Evolutionary conservation across 2,888 invertebrate species (phyloP).

Genomic region (Dorcus parallelipipedus): DNA sequence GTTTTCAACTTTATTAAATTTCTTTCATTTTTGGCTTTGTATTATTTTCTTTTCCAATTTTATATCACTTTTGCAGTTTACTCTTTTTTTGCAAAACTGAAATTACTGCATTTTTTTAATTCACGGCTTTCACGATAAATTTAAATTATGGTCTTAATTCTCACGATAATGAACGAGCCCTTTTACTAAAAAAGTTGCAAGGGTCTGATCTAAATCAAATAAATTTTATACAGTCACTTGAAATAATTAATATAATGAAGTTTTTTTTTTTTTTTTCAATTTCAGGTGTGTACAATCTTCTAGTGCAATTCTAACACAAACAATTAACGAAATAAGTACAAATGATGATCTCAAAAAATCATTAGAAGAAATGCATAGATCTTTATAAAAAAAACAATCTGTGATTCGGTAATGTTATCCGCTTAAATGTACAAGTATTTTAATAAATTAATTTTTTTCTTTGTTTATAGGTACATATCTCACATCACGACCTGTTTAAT

Average conservation of each 20-base stretch:
- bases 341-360: slow-evolving; percentile 23
- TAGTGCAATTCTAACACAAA: slow-evolving; percentile 18
- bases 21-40: too few relatives aligned
- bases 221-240: neutral
- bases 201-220: too few relatives aligned
- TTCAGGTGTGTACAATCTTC: slow-evolving; percentile 19
- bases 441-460: neutral
- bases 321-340: slow-evolving; percentile 18
- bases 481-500: neutral
- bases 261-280: neutral
- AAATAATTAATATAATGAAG: neutral
- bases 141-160: too few relatives aligned
- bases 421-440: neutral
- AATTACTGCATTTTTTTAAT: too few relatives aligned
- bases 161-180: too few relatives aligned
- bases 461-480: neutral
- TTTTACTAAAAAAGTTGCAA: too few relatives aligned
- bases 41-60: too few relatives aligned
- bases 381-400: slow-evolving; percentile 14
- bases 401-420: neutral
- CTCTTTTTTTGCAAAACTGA: too few relatives aligned
- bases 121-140: too few relatives aligned
- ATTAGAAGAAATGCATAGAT: slow-evolving; percentile 25
- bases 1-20: too few relatives aligned
- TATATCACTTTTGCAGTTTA: too few relatives aligned